Evolutionary conservation across 2,888 invertebrate species (phyloP).

Genomic region (Cylindroiulus punctatus): DNA sequence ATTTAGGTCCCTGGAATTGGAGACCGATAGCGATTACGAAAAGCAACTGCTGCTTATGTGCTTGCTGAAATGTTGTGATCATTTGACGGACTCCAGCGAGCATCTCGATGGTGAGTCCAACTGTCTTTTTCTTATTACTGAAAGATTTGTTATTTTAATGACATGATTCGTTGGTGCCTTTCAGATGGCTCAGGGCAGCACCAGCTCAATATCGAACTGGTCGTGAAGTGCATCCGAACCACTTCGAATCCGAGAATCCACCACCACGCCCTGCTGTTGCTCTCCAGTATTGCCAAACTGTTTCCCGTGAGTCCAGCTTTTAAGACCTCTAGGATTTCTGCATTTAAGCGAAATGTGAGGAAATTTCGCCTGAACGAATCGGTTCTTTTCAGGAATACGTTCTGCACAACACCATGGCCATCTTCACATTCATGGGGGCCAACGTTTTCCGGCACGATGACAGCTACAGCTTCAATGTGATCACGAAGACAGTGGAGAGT

Average conservation of each 20-base stretch:
- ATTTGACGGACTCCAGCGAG: not conserved
- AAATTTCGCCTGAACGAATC: not conserved
- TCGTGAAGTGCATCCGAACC: constrained; percentile 88
- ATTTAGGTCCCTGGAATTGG: constrained; percentile 19
- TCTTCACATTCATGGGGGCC: constrained; percentile 98
- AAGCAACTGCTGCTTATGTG: constrained; percentile 85
- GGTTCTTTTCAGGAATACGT: constrained; percentile 74
- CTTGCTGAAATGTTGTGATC: constrained; percentile 59
- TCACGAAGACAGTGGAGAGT: constrained; percentile 87
- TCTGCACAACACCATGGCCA: constrained; percentile 91
- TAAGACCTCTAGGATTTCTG: not conserved
- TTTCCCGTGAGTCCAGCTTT: constrained; percentile 72
- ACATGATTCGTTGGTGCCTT: not conserved
- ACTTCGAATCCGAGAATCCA: constrained; percentile 96
- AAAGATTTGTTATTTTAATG: not conserved
- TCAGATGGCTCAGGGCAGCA: not conserved
- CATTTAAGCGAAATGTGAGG: not conserved
- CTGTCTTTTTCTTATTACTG: constrained; percentile 46
- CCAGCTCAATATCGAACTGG: constrained; percentile 73
- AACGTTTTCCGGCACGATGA: constrained; percentile 93
- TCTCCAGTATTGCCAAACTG: constrained; percentile 81
- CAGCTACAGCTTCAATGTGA: constrained; percentile 93
- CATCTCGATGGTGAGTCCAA: not conserved
- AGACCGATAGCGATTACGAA: constrained; percentile 77
- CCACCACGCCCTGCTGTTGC: constrained; percentile 86